Base-by-base conservation (phyloP, 2,113 vertebrate species). In the Amphilophus citrinellus region DNA sequence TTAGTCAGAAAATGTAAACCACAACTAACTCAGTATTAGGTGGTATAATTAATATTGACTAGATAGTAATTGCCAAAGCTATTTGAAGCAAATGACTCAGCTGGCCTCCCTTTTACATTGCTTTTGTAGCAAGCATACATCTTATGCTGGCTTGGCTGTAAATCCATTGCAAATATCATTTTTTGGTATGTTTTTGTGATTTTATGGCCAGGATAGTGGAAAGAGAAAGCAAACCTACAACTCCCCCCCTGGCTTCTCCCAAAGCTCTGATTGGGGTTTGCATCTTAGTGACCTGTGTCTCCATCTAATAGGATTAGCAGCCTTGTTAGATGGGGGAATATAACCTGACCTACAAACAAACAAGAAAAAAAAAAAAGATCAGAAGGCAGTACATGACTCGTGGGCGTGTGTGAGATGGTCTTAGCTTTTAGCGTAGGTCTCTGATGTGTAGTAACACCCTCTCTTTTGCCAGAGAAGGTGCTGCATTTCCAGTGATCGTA, bases 361-460 rank as follows among this genome's bases (percentile, higher is more conserved):
- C 44, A 13, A n/a, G 27, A 20, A 32, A 59, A 14, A 56, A 39
- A 39, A 77, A 47, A 79, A n/a, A 63, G 32, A 63, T 22, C 60
- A 24, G 6, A 53, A 32, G 27, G 32, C 53, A 20, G 27, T 53
- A 32, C 44, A 73, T 32, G 66, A 5, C 44, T 71, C 0, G 44
- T 73, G 66, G 44, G 24, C 3, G 24, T 18, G 65, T 32, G 9
- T 79, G 68, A 35, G 68, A 68, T 24, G 53, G 6, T 65, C 20
- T 57, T 66, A 9, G 62, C 61, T 77, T 78, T 84, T 39, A 35
- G n/a, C 22, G 17, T n/a, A 20, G 47, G 80, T 68, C 61, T 73
- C 11, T 62, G 50, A 73, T 84, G 77, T 32, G 68, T 42, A 75
- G 77, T 71, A 77, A 80, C 73, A 47, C 53, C 35, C 44, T 32